phyloP scores from a whole-genome alignment of 2,797 vertebrate species.

The Eptatretus atami region DNA sequence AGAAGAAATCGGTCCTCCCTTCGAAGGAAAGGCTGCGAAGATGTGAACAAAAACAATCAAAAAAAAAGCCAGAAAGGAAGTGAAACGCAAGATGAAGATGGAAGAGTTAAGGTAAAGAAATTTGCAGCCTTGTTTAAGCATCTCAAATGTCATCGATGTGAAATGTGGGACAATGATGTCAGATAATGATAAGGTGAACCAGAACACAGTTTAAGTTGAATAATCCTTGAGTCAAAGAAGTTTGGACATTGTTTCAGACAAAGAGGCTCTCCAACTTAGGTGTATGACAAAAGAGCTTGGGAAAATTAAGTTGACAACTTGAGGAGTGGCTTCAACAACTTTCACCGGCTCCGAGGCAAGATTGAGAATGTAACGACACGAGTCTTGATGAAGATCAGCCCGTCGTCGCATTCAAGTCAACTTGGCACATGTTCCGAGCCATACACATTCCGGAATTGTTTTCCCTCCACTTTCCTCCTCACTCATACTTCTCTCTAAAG shows the following conservation, averaged over 20 bases:
- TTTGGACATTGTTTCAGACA: neutral
- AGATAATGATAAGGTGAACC: neutral
- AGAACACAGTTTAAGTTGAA: too few relatives aligned
- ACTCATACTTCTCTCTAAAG: too few relatives aligned
- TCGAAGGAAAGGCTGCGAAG: too few relatives aligned
- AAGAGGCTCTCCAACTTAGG: constrained; percentile 18
- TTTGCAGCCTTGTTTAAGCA: neutral
- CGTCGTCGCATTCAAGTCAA: constrained; percentile 67
- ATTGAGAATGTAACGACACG: constrained; percentile 38
- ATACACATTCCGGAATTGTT: too few relatives aligned
- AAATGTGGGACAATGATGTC: neutral
- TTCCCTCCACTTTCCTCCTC: too few relatives aligned
- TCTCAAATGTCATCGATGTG: too few relatives aligned
- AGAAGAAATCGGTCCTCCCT: too few relatives aligned
- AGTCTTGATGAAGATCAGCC: constrained; percentile 27
- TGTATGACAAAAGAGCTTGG: constrained; percentile 56
- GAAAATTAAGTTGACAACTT: constrained; percentile 52
- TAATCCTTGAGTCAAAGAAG: neutral
- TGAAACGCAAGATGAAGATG: neutral
- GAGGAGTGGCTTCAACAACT: constrained; percentile 81
- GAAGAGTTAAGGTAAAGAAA: neutral
- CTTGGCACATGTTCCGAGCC: too few relatives aligned
- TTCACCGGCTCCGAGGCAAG: constrained; percentile 57
- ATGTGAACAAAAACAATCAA: too few relatives aligned
- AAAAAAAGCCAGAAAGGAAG: neutral